A percentile compares a stretch with the other conserved stretches of the same genome.
These are phyloP conservation scores for Dascillus cervinus DNA, from an alignment of 2,888 invertebrate genomes.

Conservation along the genomic window DNA sequence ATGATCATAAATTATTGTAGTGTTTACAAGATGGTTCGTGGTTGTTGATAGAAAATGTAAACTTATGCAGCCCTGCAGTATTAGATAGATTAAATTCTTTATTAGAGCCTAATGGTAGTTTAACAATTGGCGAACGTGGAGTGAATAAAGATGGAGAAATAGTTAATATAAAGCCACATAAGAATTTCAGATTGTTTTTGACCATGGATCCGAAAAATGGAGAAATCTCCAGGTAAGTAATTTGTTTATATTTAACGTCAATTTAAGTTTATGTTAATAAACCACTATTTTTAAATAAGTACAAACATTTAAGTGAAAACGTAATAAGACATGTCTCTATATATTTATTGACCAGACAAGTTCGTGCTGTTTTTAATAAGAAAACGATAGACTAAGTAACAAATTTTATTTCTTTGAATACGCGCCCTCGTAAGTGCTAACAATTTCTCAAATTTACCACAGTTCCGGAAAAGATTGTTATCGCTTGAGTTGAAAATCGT, in stretches of 20 bases:
- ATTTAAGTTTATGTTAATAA: no score
- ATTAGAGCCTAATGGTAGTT: slow-evolving; percentile 84
- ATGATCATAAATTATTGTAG: no score
- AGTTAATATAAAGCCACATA: slow-evolving; percentile 72
- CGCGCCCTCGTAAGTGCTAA: no score
- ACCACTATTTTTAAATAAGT: no score
- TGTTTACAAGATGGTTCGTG: slow-evolving; percentile 76
- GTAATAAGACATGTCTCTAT: no score
- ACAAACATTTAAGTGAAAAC: neutral
- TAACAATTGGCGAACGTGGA: slow-evolving; percentile 88
- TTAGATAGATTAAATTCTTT: slow-evolving; percentile 93
- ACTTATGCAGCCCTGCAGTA: slow-evolving; percentile 93
- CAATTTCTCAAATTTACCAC: no score
- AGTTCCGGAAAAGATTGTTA: no score
- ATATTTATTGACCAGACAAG: no score
- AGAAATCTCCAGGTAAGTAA: slow-evolving; percentile 74
- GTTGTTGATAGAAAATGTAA: slow-evolving; percentile 86
- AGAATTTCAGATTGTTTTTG: slow-evolving; percentile 87
- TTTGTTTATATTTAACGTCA: neutral
- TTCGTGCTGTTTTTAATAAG: no score
- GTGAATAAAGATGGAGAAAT: slow-evolving; percentile 62
- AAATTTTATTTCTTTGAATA: no score
- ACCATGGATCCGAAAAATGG: slow-evolving; percentile 94
- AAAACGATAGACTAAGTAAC: no score
- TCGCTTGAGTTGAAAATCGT: no score